Base-by-base conservation (phyloP, 1,140 invertebrate genomes). In the Acyrthosiphon pisum region DNA sequence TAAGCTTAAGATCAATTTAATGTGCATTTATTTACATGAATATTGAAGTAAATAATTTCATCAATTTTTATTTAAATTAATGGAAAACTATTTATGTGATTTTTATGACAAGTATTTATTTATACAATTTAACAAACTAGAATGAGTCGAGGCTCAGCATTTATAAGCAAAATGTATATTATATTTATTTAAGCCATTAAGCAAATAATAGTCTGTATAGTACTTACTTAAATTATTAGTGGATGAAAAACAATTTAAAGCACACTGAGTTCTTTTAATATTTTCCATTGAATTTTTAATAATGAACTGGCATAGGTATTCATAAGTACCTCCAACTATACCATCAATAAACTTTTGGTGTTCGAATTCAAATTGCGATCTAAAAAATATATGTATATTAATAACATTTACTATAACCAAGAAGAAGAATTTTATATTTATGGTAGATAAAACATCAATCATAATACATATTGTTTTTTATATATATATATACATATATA, bases 261-360 rank as follows among this genome's bases (percentile, higher is more conserved):
- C 90, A 83, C 26, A 37, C 37, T 92, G 90, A 83, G 60, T 92
- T 83, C 90, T 81, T 83, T 50, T 44, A 86, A 93, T 93, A 84
- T 53, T 84, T 30, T 93, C 91, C 35, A 53, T 84, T 7, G 81
- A 93, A 44, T 93, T 93, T 41, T 53, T 41, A 86, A 93, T 84
- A 20, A 93, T 86, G 18, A 93, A 53, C 35, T 93, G 81, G 11
- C 91, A 93, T n/a, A 86, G 37, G 37, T 53, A 93, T 56, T 93
- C 91, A 86, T 86, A 93, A 53, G 91, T 20, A 26, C 81, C 81
- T 6, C 76, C 26, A 86, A 93, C 48, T n/a, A 93, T 93, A 37
- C 91, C 91, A 56, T 93, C 91, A 53, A 86, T 53, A 50, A 93
- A 93, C 0, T 23, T 26, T 56, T 93, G 30, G 2, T 81, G 84